These are phyloP conservation scores for Psittacula cyanocephala DNA, from an alignment of 2,113 vertebrate genomes.

Conservation along the genomic window DNA sequence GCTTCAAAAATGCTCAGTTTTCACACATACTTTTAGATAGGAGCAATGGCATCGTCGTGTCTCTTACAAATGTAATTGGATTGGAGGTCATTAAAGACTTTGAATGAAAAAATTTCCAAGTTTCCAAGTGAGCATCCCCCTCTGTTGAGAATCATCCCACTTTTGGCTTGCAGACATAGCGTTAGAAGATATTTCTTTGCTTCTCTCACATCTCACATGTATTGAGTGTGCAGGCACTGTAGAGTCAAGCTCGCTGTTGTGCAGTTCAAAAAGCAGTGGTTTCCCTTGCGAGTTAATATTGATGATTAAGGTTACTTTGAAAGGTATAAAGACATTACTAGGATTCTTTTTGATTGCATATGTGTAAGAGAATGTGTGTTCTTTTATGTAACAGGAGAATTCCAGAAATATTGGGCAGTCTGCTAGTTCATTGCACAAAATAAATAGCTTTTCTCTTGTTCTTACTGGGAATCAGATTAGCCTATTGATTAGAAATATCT, in stretches of 20 bases:
- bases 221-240: background rate
- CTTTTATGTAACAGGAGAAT: background rate
- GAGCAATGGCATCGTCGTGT: background rate
- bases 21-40: background rate
- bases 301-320: slow-evolving; percentile 42
- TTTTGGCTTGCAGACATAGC: slow-evolving; percentile 44
- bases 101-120: slow-evolving; percentile 25
- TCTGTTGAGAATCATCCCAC: background rate
- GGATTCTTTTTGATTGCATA: background rate
- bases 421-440: background rate
- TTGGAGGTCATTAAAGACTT: slow-evolving; percentile 48
- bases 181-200: slow-evolving; percentile 8
- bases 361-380: background rate
- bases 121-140: slow-evolving; percentile 19
- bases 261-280: slow-evolving; percentile 27
- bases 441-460: background rate
- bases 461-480: background rate
- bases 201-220: background rate
- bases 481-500: background rate
- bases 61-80: slow-evolving; percentile 38
- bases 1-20: slow-evolving; percentile 44
- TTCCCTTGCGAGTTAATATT: background rate
- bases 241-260: slow-evolving; percentile 34
- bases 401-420: background rate
- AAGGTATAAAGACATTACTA: slow-evolving; percentile 34